These are phyloP conservation scores for Microtus montanus DNA, from an alignment of 2,113 vertebrate species.

Conservation along the genomic window DNA sequence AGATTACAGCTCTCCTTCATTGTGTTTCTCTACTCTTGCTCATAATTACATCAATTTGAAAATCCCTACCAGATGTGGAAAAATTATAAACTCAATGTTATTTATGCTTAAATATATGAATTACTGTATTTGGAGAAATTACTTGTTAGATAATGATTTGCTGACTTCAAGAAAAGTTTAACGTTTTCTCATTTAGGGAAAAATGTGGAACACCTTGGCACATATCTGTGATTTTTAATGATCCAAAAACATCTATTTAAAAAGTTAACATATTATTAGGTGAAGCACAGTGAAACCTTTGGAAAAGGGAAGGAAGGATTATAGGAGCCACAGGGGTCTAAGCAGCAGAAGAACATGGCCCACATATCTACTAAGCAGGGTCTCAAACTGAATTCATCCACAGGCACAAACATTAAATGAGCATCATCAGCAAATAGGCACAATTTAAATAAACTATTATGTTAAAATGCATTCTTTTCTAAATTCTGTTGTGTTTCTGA, in stretches of 20 bases:
- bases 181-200: constrained; percentile 7
- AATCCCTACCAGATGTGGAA: background rate
- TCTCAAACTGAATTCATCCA: constrained; percentile 2
- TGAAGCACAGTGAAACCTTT: background rate
- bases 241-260: background rate
- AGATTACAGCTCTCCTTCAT: background rate
- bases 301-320: background rate
- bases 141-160: background rate
- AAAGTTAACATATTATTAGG: background rate
- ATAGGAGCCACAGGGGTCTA: background rate
- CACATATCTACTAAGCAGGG: background rate
- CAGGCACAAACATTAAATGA: background rate
- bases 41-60: background rate
- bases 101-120: background rate
- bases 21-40: background rate
- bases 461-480: background rate
- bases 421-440: background rate
- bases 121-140: background rate
- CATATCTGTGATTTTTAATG: background rate
- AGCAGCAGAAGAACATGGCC: background rate
- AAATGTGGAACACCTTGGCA: background rate
- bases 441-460: background rate
- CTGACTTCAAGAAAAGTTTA: background rate
- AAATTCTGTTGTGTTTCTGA: background rate
- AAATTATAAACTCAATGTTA: background rate